These are phyloP conservation scores for Psilanteris sp. DNA, from an alignment of 1,140 invertebrate species.

Conservation along the genomic window DNA sequence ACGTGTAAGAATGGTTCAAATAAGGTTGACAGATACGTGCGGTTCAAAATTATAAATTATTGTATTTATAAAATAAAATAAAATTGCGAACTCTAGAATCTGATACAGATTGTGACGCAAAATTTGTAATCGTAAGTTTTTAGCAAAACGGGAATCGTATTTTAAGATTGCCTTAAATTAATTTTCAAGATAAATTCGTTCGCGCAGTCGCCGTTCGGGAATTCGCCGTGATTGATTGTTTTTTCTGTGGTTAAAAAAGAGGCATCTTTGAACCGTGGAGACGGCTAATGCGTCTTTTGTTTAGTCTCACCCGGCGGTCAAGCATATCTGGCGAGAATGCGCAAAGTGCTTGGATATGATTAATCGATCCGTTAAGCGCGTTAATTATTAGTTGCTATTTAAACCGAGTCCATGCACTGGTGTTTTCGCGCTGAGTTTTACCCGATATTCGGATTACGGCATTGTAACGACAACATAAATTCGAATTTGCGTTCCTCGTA, in stretches of 20 bases:
- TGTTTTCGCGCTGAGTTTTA: constrained; percentile 7
- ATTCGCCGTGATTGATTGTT: constrained; percentile 30
- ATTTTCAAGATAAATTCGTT: constrained; percentile 1
- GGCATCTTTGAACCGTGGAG: constrained; percentile 3
- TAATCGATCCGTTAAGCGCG: constrained; percentile 37
- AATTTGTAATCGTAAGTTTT: too few relatives aligned
- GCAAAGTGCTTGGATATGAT: constrained; percentile 45
- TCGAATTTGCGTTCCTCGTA: too few relatives aligned
- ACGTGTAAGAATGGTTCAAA: too few relatives aligned
- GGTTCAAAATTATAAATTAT: too few relatives aligned
- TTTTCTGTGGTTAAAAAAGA: constrained; percentile 5
- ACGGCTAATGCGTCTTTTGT: constrained; percentile 39
- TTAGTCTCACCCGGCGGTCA: constrained; percentile 40
- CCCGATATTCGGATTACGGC: too few relatives aligned
- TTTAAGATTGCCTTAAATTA: constrained; percentile 19
- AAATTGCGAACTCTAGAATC: too few relatives aligned
- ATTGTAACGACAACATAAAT: too few relatives aligned
- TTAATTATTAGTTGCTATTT: constrained; percentile 48
- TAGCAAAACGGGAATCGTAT: not conserved
- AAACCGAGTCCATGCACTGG: not conserved
- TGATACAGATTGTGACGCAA: too few relatives aligned
- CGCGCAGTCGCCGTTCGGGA: not conserved
- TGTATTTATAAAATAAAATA: too few relatives aligned
- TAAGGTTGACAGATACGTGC: too few relatives aligned
- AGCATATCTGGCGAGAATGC: constrained; percentile 39